Conservation (phyloP, 2,888 invertebrate genomes). For the Ichneumoninae sp. region DNA sequence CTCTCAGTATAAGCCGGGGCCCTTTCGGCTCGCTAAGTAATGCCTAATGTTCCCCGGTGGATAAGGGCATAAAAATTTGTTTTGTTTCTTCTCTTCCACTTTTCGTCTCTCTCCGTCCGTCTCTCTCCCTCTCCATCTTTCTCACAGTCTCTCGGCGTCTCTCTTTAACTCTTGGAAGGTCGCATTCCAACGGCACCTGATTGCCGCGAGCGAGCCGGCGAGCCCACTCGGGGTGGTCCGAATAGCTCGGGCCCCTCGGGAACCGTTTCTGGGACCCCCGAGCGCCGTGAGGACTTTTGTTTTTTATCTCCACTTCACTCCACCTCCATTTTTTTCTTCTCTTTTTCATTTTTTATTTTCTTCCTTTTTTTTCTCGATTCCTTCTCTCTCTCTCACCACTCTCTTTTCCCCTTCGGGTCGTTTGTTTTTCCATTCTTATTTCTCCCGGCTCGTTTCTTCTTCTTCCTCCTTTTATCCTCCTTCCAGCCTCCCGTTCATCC, state of each 20-base stretch:
- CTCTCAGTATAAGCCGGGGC: conserved; percentile 59
- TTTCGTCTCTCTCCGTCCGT: conserved; percentile 50
- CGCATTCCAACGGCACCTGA: conserved; percentile 82
- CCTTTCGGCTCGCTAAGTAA: conserved; percentile 78
- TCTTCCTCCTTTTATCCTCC: neutral
- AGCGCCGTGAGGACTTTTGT: conserved; percentile 71
- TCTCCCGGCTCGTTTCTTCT: conserved; percentile 41
- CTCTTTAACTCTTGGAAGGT: conserved; percentile 73
- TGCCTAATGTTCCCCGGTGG: conserved; percentile 79
- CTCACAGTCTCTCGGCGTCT: conserved; percentile 41
- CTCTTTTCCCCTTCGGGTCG: conserved; percentile 53
- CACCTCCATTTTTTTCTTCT: conserved; percentile 27
- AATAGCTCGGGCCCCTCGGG: conserved; percentile 79
- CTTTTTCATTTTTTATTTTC: neutral
- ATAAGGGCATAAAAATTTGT: conserved; percentile 81
- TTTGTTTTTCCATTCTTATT: conserved; percentile 55
- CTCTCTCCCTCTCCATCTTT: neutral
- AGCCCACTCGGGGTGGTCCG: conserved; percentile 80
- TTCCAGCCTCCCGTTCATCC: neutral
- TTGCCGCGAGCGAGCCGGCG: conserved; percentile 77
- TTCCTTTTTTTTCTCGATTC: conserved; percentile 70
- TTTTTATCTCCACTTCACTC: conserved; percentile 64
- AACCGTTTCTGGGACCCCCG: conserved; percentile 73
- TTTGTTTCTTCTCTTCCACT: conserved; percentile 74
- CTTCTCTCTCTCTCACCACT: conserved; percentile 24